Percentiles rank a stretch among this genome's conserved stretches.
Conservation (phyloP, 2,113 vertebrate genomes). For the Plecturocebus donacophilus region DNA sequence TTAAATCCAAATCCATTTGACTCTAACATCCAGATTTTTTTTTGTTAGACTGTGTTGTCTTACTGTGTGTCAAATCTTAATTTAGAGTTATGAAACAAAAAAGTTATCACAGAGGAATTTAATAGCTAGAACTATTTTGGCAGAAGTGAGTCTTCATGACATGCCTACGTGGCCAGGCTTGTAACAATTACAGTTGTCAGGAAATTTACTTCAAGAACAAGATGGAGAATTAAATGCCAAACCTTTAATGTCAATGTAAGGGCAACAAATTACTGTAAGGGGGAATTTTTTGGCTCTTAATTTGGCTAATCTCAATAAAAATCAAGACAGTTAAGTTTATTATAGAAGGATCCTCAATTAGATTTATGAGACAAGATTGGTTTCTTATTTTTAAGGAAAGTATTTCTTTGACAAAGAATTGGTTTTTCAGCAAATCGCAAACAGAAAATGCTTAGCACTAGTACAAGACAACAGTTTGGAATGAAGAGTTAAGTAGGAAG, state of each 20-base stretch:
- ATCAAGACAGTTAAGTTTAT: constrained; percentile 37
- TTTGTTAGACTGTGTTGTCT: not conserved
- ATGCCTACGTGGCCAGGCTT: not conserved
- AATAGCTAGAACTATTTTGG: constrained; percentile 37
- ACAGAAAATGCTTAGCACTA: not conserved
- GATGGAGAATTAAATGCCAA: constrained; percentile 34
- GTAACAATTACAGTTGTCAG: not conserved
- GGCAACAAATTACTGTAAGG: not conserved
- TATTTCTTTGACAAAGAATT: constrained; percentile 37
- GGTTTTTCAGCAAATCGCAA: not conserved
- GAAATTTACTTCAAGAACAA: not conserved
- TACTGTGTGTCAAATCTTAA: not conserved
- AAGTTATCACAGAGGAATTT: not conserved
- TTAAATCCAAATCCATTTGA: not conserved
- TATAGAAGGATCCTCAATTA: not conserved
- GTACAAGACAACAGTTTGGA: not conserved
- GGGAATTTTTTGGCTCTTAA: not conserved
- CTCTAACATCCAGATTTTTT: not conserved
- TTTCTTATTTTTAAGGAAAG: constrained; percentile 5
- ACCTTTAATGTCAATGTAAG: not conserved
- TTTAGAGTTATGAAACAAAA: not conserved
- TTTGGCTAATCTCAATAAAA: constrained; percentile 43
- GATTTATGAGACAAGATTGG: constrained; percentile 27
- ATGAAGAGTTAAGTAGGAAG: not conserved
- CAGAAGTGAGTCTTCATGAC: not conserved